These are phyloP conservation scores for Phanerotoma sp. DNA, from an alignment of 2,888 invertebrate genomes.

Conservation along the genomic window DNA sequence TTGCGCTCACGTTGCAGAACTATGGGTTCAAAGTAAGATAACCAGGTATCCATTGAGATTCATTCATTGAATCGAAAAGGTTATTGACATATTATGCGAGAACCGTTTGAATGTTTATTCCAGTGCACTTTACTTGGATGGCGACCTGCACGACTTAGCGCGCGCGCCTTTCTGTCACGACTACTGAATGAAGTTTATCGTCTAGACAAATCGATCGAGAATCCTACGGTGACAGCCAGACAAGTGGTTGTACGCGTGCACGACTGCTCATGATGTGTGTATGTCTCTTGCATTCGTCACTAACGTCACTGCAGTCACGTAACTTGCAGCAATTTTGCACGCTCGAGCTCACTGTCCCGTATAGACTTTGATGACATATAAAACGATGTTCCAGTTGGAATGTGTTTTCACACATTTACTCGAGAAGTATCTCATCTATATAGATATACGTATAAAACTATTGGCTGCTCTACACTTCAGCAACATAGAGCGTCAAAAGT, in stretches of 20 bases:
- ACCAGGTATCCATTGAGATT: slow-evolving; percentile 3
- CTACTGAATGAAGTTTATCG: slow-evolving; percentile 31
- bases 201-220: slow-evolving; percentile 36
- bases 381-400: too few species aligned
- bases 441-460: too few species aligned
- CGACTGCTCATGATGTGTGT: slow-evolving; percentile 9
- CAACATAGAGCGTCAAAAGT: too few species aligned
- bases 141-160: slow-evolving; percentile 1
- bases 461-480: too few species aligned
- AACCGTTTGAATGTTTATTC: slow-evolving; percentile 36
- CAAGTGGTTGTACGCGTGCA: slow-evolving; percentile 11
- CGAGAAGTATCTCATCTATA: too few species aligned
- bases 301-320: slow-evolving; percentile 9
- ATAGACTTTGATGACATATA: not conserved
- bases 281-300: slow-evolving; percentile 13
- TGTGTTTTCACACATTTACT: too few species aligned
- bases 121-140: slow-evolving; percentile 27
- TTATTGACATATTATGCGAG: slow-evolving; percentile 41
- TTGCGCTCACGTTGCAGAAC: too few species aligned
- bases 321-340: slow-evolving; percentile 16
- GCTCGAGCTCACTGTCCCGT: not conserved
- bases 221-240: slow-evolving; percentile 25
- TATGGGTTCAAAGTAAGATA: too few species aligned
- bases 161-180: slow-evolving; percentile 10
- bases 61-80: slow-evolving; percentile 20